Base-by-base conservation (phyloP, 2,797 vertebrate genomes). In the Cyprinodon diabolis region DNA sequence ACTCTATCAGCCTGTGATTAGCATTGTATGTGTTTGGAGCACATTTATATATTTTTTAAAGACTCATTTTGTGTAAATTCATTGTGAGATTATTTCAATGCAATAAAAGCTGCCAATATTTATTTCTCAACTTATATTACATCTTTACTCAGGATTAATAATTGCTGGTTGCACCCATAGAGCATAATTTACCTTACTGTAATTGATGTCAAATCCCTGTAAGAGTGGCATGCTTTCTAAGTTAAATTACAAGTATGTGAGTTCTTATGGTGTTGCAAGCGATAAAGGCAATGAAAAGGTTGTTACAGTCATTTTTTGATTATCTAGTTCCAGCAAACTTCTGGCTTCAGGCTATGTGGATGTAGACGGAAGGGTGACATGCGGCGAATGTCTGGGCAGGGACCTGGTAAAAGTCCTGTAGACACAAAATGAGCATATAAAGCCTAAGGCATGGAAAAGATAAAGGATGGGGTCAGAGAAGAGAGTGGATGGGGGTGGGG, bases 341-440 rank as follows among this genome's bases (percentile, higher is more conserved):
- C 66, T 76, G 75, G 83, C 93, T 90, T n/a, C 78, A 74, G 90
- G 90, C 90, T 35, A 75, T 47, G 79, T 77, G 87, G 86, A 83
- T 80, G 25, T 57, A 82, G 89, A 90, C 78, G 54, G 89, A 77
- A 55, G 84, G 78, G 77, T 93, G 90, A 94, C 90, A 90, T 86
- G 88, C 90, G 91, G 89, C 91, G 93, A 94, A 93, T 94, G 93
- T 93, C 91, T 91, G 90, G 85, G 89, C 84, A 84, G 93, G 91
- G 94, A 86, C 90, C 84, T 85, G 84, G 79, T 92, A 90, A 93
- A 89, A 89, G 85, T 94, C 92, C 89, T 65, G 85, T 87, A 91
- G 92, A 89, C 91, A 91, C 87, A 91, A 89, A 82, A 86, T 89
- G 87, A 91, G 90, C 89, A 88, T 80, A 72, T 73, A 81, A 78